Evolutionary conservation across 2,113 vertebrate species (phyloP), one percentile per base, ranked within the genome.

Genomic region (Syngnathus scovelli): DNA sequence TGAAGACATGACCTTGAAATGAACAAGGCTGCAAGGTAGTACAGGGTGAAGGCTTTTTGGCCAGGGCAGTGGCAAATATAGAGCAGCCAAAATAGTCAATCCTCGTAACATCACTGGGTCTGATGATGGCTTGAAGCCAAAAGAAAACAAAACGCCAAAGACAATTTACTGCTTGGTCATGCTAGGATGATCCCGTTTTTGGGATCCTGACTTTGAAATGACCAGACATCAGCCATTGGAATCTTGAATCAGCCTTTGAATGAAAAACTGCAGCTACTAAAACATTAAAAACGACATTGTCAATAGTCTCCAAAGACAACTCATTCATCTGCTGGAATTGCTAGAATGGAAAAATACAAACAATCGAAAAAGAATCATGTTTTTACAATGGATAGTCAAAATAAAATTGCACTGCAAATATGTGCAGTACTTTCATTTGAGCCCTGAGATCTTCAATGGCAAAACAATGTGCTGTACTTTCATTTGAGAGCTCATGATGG

Each of bases 1-100:
- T 36, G 74, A 72, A 66, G 73, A 74, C 43, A 19, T 11, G 44
- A 80, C 76, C 76, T 74, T 65, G 55, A 69, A 36, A 56, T 1
- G 70, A 71, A 70, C 71, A 75, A 46, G 10, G 44, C 13, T 46
- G 39, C 39, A 46, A 15, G 13, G 5, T 4, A 46, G 44, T 15
- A 4, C 11, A 46, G 44, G 44, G 10, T 11, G 13, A 46, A 15
- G 44, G 44, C 23, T 59, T 62, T 43, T 62, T 19, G n/a, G 36
- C 61, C 5, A 39, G 11, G 44, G n/a, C 37, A 21, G 61, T 12
- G 39, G 11, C 9, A 39, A 36, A 59, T 5, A 6, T 23, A 36
- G 5, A 15, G 27, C 39, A 23, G 33, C 7, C 13, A 15, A 59
- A 10, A 15, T 7, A 59, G 21, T 27, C 15, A 21, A 21, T 56